Percentiles rank a stretch among this genome's conserved stretches.
Conservation (phyloP, 2,888 invertebrate species). For the Portevinia maculata region DNA sequence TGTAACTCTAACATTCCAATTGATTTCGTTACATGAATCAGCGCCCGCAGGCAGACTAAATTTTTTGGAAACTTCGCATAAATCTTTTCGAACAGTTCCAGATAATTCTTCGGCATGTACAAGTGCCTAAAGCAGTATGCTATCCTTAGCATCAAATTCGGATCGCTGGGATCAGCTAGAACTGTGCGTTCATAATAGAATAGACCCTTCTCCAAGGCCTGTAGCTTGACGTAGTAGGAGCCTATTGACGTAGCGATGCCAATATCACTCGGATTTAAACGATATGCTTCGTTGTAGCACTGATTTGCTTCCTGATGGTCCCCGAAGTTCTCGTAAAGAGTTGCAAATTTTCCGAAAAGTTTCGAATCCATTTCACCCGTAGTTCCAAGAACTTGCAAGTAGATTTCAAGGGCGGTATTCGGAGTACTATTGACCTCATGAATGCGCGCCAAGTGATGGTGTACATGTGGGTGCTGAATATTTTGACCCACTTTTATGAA, state of each 20-base stretch:
- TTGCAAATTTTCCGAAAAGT: constrained; percentile 93
- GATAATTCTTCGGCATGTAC: constrained; percentile 85
- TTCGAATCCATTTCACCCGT: constrained; percentile 94
- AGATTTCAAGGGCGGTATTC: constrained; percentile 87
- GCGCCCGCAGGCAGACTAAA: constrained; percentile 92
- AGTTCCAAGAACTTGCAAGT: constrained; percentile 90
- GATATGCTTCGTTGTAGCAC: constrained; percentile 81
- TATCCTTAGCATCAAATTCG: constrained; percentile 93
- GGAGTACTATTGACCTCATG: constrained; percentile 84
- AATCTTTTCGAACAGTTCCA: constrained; percentile 84
- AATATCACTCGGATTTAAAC: constrained; percentile 81
- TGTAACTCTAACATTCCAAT: constrained; percentile 93
- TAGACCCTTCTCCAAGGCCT: constrained; percentile 93
- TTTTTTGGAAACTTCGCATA: constrained; percentile 97
- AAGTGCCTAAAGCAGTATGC: constrained; percentile 92
- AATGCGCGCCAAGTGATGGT: constrained; percentile 91
- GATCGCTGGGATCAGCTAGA: constrained; percentile 89
- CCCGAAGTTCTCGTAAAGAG: constrained; percentile 94
- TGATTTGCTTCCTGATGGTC: constrained; percentile 92
- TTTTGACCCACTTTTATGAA: constrained; percentile 83
- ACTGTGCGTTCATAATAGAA: constrained; percentile 92
- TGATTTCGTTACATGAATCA: constrained; percentile 82
- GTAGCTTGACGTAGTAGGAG: constrained; percentile 93
- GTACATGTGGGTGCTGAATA: constrained; percentile 84
- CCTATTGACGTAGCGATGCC: constrained; percentile 94